phyloP scores from a whole-genome alignment of 2,797 vertebrate species.

The Syncerus caffer region DNA sequence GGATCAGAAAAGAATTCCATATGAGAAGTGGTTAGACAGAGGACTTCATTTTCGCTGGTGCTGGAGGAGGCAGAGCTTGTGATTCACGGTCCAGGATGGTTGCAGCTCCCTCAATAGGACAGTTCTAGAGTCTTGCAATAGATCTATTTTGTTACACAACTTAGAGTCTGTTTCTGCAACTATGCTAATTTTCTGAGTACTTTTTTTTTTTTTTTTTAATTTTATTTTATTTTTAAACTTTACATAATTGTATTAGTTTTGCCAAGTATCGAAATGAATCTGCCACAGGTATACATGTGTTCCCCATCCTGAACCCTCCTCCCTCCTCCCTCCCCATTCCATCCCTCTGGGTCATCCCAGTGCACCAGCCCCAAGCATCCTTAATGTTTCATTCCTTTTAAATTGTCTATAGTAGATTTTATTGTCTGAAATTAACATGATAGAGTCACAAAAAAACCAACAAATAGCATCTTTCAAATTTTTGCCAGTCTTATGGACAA shows the following conservation, averaged over 20 bases:
- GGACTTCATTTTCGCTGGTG: background rate
- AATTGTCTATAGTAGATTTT: background rate
- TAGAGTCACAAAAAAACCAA: background rate
- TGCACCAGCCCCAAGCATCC: no score
- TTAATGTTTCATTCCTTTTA: background rate
- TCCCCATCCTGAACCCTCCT: no score
- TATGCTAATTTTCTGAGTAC: background rate
- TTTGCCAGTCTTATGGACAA: background rate
- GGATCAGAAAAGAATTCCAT: background rate
- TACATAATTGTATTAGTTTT: no score
- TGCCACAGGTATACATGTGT: no score
- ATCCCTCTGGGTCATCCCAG: no score
- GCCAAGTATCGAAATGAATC: no score
- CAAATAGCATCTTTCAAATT: background rate
- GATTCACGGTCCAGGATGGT: background rate
- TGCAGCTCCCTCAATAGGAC: background rate
- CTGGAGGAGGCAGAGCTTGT: background rate
- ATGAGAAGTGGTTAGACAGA: background rate
- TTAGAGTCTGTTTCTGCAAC: background rate
- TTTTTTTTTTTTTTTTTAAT: no score
- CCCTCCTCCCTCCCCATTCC: no score
- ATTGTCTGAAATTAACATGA: background rate
- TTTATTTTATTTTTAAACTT: no score
- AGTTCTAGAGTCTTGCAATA: background rate
- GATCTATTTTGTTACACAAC: background rate